Evolutionary conservation across 2,113 vertebrate genomes (phyloP).

Genomic region (Actenoides hombroni): DNA sequence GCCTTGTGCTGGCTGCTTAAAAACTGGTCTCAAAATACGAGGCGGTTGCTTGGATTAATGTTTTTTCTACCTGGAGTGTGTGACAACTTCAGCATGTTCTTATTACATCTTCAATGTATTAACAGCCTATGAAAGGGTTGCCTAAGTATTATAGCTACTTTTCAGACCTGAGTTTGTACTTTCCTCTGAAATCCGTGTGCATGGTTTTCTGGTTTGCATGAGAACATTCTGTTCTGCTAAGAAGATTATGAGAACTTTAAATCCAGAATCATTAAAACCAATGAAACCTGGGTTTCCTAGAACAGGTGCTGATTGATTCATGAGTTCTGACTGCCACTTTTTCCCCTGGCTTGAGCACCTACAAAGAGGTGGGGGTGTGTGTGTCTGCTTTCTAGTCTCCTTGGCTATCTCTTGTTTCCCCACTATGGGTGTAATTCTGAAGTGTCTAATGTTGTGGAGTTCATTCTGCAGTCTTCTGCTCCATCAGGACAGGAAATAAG

Average conservation of each 20-base stretch:
- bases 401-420: background rate
- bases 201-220: background rate
- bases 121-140: background rate
- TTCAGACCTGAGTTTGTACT: background rate
- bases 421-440: background rate
- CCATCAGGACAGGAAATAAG: background rate
- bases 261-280: background rate
- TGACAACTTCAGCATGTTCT: background rate
- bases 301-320: background rate
- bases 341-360: background rate
- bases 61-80: background rate
- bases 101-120: background rate
- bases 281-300: rapidly evolving
- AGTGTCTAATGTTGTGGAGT: rapidly evolving
- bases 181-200: background rate
- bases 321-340: background rate
- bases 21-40: background rate
- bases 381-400: background rate
- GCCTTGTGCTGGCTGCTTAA: background rate
- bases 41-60: background rate
- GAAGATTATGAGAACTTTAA: background rate
- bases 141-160: background rate
- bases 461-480: background rate
- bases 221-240: background rate
- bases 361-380: background rate